A percentile compares a stretch with the other conserved stretches of the same genome.
Evolutionary conservation across 1,140 invertebrate species (phyloP).

Genomic region (Drosophila albomicans): DNA sequence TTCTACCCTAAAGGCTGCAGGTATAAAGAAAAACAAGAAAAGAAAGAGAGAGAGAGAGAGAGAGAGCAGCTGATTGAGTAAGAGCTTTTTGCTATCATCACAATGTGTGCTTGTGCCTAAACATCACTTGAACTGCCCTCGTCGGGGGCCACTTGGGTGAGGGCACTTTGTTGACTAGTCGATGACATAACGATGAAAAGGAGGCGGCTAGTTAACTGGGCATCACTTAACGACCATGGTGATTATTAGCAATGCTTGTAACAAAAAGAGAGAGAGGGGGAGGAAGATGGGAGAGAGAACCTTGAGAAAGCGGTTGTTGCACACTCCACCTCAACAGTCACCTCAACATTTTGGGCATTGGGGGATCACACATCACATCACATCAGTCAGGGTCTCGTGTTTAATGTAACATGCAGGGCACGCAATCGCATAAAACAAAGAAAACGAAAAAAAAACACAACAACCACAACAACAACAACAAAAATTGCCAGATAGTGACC

Average conservation of each 20-base stretch:
- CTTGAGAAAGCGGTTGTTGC: slow-evolving; percentile 15
- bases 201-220: slow-evolving; percentile 23
- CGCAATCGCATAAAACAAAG: slow-evolving; percentile 33
- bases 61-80: slow-evolving; percentile 17
- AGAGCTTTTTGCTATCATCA: slow-evolving; percentile 11
- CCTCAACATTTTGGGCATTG: not conserved
- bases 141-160: slow-evolving; percentile 9
- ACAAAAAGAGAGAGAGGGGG: not conserved
- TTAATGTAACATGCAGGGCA: slow-evolving; percentile 46
- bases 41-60: not conserved
- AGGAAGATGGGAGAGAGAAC: slow-evolving; percentile 8
- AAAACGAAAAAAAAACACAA: too few relatives aligned
- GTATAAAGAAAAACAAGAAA: too few relatives aligned
- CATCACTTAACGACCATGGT: slow-evolving; percentile 31
- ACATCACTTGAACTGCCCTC: slow-evolving; percentile 47
- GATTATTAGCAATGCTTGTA: slow-evolving; percentile 33
- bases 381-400: slow-evolving; percentile 8
- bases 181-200: slow-evolving; percentile 32
- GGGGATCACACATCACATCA: too few relatives aligned
- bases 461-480: too few relatives aligned
- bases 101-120: slow-evolving; percentile 25
- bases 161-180: slow-evolving; percentile 29
- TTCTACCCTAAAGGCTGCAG: too few relatives aligned
- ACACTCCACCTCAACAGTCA: not conserved
- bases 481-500: slow-evolving; percentile 4